Conservation (phyloP, 2,888 invertebrate genomes). For the Drosophila phalerata region DNA sequence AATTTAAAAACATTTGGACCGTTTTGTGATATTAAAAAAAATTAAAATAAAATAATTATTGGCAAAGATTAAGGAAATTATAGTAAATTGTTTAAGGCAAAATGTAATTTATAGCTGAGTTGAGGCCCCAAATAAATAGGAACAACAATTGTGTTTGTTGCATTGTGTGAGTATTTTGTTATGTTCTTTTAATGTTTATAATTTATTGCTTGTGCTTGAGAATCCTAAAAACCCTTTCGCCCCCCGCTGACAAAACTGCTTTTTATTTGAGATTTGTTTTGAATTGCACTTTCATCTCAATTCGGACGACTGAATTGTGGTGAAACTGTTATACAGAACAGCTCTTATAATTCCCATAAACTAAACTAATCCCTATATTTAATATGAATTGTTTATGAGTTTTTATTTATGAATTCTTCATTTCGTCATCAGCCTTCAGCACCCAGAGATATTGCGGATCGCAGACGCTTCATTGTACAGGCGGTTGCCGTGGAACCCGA, state of each 20-base stretch:
- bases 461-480: constrained; percentile 83
- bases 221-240: background rate
- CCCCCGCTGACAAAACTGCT: background rate
- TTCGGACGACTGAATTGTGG: background rate
- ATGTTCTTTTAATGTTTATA: constrained; percentile 27
- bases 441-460: constrained; percentile 62
- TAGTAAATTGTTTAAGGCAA: constrained; percentile 10
- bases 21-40: constrained; percentile 16
- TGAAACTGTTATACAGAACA: background rate
- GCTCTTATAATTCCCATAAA: background rate
- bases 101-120: constrained; percentile 62
- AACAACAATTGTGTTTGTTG: constrained; percentile 52
- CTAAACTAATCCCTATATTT: background rate
- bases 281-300: background rate
- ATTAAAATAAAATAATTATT: background rate
- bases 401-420: background rate
- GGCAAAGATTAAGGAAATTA: background rate
- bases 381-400: background rate
- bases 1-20: background rate
- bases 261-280: background rate
- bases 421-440: constrained; percentile 50
- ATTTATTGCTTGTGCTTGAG: constrained; percentile 21
- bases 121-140: constrained; percentile 58
- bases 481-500: constrained; percentile 82
- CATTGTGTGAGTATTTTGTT: constrained; percentile 76